Evolutionary conservation across 1,140 invertebrate genomes (phyloP).

Genomic region (Papilio polyxenes): DNA sequence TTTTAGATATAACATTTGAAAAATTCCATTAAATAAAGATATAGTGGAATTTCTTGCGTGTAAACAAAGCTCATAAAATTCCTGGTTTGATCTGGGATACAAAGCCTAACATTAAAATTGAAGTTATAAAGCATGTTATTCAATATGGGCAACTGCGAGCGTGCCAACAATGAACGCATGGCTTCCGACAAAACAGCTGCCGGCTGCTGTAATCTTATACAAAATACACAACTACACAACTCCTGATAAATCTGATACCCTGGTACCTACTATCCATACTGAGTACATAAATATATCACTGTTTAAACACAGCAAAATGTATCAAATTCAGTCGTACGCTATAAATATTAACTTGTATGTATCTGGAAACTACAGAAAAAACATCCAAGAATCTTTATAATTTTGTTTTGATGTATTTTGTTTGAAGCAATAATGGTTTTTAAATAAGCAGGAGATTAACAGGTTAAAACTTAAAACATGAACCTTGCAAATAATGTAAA

Average conservation of each 20-base stretch:
- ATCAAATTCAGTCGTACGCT: not conserved
- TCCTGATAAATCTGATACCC: constrained; percentile 36
- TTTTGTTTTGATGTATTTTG: too few species aligned
- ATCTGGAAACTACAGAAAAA: too few species aligned
- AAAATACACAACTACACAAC: constrained; percentile 33
- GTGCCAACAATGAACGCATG: constrained; percentile 63
- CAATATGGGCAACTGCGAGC: constrained; percentile 55
- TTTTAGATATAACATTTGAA: too few species aligned
- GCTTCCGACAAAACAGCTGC: constrained; percentile 60
- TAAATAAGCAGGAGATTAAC: too few species aligned
- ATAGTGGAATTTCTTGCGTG: too few species aligned
- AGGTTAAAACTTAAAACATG: too few species aligned
- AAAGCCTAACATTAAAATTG: constrained; percentile 57
- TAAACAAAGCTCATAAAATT: not conserved
- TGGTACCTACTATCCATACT: constrained; percentile 1
- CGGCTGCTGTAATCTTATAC: constrained; percentile 39
- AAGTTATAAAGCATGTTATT: constrained; percentile 57
- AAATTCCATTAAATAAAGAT: too few species aligned
- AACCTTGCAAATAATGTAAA: too few species aligned
- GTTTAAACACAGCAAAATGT: not conserved
- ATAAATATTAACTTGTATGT: not conserved
- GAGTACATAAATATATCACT: not conserved
- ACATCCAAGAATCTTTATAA: too few species aligned
- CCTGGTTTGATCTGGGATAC: constrained; percentile 39
- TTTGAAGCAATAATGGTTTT: too few species aligned